A percentile compares a stretch with the other conserved stretches of the same genome.
phyloP scores from a whole-genome alignment of 2,797 vertebrate genomes.

The Falco biarmicus region DNA sequence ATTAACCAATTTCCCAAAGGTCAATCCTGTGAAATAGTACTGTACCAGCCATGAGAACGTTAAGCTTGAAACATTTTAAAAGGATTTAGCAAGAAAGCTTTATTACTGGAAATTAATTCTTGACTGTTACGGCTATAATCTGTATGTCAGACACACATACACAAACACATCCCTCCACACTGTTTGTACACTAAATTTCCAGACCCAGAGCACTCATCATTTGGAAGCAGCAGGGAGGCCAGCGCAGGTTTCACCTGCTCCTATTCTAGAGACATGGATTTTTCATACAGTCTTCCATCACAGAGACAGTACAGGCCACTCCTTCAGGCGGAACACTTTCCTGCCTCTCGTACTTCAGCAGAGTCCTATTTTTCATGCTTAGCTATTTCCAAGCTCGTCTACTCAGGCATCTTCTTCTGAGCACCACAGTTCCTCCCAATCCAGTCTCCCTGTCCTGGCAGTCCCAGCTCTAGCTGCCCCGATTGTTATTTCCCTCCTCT shows the following conservation, averaged over 20 bases:
- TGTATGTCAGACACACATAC: not conserved
- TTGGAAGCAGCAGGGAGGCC: not conserved
- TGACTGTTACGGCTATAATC: not conserved
- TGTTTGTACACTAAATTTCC: not conserved
- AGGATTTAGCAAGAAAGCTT: not conserved
- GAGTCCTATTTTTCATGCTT: not conserved
- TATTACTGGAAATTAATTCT: not conserved
- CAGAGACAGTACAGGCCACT: not conserved
- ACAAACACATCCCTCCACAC: not conserved
- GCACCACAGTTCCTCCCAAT: not conserved
- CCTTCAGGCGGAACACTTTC: not conserved
- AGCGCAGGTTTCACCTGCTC: not conserved
- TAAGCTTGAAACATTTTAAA: not conserved
- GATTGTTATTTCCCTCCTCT: not conserved
- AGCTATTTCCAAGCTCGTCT: not conserved
- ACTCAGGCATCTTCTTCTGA: not conserved
- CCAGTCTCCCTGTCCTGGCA: not conserved
- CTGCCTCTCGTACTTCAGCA: not conserved
- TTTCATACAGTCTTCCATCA: not conserved
- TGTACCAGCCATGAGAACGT: fast-evolving
- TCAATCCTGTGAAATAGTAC: not conserved
- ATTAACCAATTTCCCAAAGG: not conserved
- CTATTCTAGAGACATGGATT: not conserved
- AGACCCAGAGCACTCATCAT: not conserved
- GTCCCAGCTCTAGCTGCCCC: not conserved